Conservation (phyloP, 2,797 vertebrate species). For the Cynodonichthys magdalenae region DNA sequence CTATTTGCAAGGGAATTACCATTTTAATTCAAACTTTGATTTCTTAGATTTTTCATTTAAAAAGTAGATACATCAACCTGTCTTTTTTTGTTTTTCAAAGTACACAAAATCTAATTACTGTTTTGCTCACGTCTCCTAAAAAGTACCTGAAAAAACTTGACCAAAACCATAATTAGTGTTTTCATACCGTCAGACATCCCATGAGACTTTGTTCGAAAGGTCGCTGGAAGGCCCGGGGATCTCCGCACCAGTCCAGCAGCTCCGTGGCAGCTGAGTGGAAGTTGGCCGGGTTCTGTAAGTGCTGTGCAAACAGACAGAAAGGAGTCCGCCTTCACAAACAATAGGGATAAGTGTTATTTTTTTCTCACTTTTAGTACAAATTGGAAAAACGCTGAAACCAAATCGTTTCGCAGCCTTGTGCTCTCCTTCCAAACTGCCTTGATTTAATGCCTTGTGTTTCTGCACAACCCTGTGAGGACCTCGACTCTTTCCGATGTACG, state of each 20-base stretch:
- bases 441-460: constrained; percentile 72
- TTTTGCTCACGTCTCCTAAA: constrained; percentile 58
- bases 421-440: constrained; percentile 45
- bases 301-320: constrained; percentile 82
- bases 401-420: constrained; percentile 44
- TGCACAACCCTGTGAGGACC: constrained; percentile 76
- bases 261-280: constrained; percentile 99
- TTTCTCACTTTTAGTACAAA: constrained; percentile 55
- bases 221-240: constrained; percentile 97
- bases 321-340: constrained; percentile 59
- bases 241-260: constrained; percentile 98
- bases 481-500: constrained; percentile 68
- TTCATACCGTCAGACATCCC: constrained; percentile 97
- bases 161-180: constrained; percentile 71
- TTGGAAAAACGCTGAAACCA: constrained; percentile 64
- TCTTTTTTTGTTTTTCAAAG: constrained; percentile 5
- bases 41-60: neutral
- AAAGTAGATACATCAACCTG: constrained; percentile 26
- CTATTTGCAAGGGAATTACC: neutral
- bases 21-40: neutral
- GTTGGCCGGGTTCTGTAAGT: constrained; percentile 99
- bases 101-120: constrained; percentile 59
- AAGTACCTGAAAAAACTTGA: constrained; percentile 64
- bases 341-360: constrained; percentile 48
- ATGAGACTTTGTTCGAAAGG: constrained; percentile 99